Evolutionary conservation across 2,888 invertebrate genomes (phyloP).

Genomic region (Acanthoscelides obtectus): DNA sequence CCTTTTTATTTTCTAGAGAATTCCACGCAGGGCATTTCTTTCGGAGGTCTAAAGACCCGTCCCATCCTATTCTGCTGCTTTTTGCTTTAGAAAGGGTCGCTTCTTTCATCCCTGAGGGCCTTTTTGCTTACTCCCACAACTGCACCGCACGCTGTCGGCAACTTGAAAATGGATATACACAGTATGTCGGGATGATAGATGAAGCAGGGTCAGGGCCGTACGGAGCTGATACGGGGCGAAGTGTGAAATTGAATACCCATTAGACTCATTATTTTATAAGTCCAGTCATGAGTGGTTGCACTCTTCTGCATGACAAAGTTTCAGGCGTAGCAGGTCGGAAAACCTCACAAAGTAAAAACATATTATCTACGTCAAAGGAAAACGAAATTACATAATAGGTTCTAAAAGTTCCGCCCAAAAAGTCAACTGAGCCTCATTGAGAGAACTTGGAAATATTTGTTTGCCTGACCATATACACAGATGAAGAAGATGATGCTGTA

Average conservation of each 20-base stretch:
- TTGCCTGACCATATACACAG: too few relatives aligned
- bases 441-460: too few relatives aligned
- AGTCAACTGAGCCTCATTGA: too few relatives aligned
- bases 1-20: not conserved
- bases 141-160: not conserved
- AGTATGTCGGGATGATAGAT: not conserved
- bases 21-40: not conserved
- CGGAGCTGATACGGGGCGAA: not conserved
- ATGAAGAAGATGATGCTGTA: too few relatives aligned
- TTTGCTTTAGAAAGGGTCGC: not conserved
- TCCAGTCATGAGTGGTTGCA: too few relatives aligned
- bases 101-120: not conserved
- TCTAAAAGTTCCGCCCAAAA: too few relatives aligned
- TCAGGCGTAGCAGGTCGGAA: too few relatives aligned
- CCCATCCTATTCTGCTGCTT: not conserved
- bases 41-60: not conserved
- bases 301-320: too few relatives aligned
- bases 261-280: not conserved
- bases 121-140: not conserved
- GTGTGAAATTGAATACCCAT: not conserved
- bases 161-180: not conserved
- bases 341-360: too few relatives aligned
- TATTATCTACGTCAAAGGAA: too few relatives aligned
- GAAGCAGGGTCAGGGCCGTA: not conserved
- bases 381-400: too few relatives aligned